Evolutionary conservation across 2,888 invertebrate species (phyloP).

Genomic region (Caenorhabditis wallacei): DNA sequence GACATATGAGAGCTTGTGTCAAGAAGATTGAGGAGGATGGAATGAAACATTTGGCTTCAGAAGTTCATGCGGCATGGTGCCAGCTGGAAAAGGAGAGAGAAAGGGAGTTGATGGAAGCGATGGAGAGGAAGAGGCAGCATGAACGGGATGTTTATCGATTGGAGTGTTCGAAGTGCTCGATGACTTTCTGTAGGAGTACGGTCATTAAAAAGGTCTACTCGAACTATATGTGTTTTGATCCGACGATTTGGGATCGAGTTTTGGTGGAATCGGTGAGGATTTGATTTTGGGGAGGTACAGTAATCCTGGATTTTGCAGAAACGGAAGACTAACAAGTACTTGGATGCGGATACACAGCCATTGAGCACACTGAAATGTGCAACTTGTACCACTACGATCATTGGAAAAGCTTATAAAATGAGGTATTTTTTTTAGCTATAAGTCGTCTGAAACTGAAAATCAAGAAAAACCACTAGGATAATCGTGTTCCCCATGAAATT

Average conservation of each 20-base stretch:
- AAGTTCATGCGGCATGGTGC: not conserved
- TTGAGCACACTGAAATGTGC: constrained; percentile 40
- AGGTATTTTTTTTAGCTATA: no score
- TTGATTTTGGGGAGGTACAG: not conserved
- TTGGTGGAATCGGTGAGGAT: constrained; percentile 20
- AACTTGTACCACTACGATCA: not conserved
- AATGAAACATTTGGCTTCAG: constrained; percentile 4
- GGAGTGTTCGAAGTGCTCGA: constrained; percentile 29
- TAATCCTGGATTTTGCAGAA: constrained; percentile 17
- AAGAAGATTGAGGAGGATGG: constrained; percentile 40
- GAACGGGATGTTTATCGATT: constrained; percentile 7
- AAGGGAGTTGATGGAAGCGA: not conserved
- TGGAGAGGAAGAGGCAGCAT: not conserved
- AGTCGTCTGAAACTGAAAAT: no score
- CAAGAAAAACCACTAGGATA: no score
- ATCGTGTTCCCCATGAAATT: no score
- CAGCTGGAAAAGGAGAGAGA: constrained; percentile 1
- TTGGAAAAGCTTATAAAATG: constrained; percentile 62
- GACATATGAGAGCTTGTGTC: constrained; percentile 50
- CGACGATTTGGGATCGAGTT: constrained; percentile 41
- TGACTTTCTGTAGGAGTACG: constrained; percentile 18
- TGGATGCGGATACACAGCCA: constrained; percentile 37
- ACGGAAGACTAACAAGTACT: constrained; percentile 27
- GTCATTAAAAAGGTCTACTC: constrained; percentile 49
- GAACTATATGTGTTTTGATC: constrained; percentile 56